Conservation (phyloP, 2,888 invertebrate species). For the Aelia acuminata region DNA sequence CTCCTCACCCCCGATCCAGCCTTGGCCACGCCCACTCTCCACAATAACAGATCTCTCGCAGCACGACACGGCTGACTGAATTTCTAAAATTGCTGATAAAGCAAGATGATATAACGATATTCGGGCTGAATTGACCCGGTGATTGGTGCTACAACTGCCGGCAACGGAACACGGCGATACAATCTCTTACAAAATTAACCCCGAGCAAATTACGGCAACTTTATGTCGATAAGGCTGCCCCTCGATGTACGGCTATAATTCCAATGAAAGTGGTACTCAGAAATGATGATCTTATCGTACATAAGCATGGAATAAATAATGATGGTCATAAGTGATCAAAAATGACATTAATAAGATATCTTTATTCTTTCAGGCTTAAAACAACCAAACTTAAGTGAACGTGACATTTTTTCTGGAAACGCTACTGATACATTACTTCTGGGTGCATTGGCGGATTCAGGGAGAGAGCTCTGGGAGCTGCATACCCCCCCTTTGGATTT, state of each 20-base stretch:
- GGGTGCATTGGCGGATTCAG: no score
- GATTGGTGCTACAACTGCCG: neutral
- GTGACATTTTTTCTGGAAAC: no score
- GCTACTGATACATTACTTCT: no score
- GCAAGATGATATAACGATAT: neutral
- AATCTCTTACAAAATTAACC: neutral
- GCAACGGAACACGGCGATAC: neutral
- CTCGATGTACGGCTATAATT: neutral
- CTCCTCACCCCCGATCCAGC: neutral
- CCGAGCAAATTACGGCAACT: neutral
- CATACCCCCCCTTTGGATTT: no score
- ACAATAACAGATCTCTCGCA: neutral
- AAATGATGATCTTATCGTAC: neutral
- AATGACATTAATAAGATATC: no score
- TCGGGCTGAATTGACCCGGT: neutral
- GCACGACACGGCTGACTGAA: neutral
- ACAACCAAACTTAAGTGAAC: no score
- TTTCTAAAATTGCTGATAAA: constrained; percentile 32
- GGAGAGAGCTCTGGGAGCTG: no score
- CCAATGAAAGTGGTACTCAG: neutral
- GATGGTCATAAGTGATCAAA: neutral
- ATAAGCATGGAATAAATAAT: neutral
- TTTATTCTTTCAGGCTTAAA: no score
- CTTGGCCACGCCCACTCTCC: neutral
- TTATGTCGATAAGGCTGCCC: neutral